Base-by-base conservation (phyloP, 2,113 vertebrate species). In the Tychaedon coryphoeus region DNA sequence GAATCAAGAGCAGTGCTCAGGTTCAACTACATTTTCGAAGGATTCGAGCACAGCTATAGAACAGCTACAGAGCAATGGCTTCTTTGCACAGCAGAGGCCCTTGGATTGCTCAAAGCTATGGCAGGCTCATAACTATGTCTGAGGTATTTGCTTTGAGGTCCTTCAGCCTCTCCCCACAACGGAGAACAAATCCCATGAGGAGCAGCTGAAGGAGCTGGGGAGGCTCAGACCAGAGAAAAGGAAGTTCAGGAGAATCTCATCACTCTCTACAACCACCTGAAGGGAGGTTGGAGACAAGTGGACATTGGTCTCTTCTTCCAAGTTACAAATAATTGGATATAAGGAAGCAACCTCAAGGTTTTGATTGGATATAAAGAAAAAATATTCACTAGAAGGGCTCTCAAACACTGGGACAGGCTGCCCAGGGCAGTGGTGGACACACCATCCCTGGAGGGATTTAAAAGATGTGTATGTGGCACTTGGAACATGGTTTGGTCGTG, bases 271-370 rank as follows among this genome's bases (percentile, higher is more conserved):
- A 53, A 19, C 2, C 14, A 19, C 29, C 23, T 54, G 47, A 47
- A 38, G 19, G 28, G 28, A 69, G 6, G 9, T 1, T n/a, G 9
- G 28, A 38, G 23, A 7, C 40, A 78, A 12, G 5, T 38, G 12
- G 10, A 19, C 3, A 4, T 34, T 28, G n/a, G 10, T 38, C 7
- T 54, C 19, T 29, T 40, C 29, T 40, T 24, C 24, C 40, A 48
- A 2, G 24, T 23, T 28, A 64, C n/a, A 47, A 14, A 6, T 8
- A 36, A 53, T 4, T 0, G 0, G 9, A 23, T 4, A 60, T 45
- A 60, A n/a, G 15, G 19, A 62, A 71, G 10, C 19, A 47, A 29
- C 6, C 24, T 71, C n/a, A 20, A 18, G 6, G 40, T 70, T 62
- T 70, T 17, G 24, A 25, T 29, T 9, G 5, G 19, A n/a, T 54